These are phyloP conservation scores for Chrysodeixis includens DNA, from an alignment of 2,888 invertebrate species.

Conservation along the genomic window DNA sequence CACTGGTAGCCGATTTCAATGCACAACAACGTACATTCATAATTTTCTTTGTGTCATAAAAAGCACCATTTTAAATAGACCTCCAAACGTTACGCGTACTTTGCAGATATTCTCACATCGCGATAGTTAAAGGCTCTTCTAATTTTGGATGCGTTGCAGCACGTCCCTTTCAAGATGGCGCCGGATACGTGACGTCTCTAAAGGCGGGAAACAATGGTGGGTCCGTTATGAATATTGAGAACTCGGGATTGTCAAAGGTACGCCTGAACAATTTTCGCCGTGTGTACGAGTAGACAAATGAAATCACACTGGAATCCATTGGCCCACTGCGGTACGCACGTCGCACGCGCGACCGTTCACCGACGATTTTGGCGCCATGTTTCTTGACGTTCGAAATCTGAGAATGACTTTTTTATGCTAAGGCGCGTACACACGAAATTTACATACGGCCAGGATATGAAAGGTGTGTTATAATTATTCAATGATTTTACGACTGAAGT, in stretches of 20 bases:
- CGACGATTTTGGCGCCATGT: slow-evolving; percentile 66
- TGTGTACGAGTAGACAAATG: slow-evolving; percentile 65
- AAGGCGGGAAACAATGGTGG: slow-evolving; percentile 82
- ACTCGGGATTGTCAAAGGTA: slow-evolving; percentile 75
- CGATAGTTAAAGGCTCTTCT: slow-evolving; percentile 67
- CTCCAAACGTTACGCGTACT: slow-evolving; percentile 61
- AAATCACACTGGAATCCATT: slow-evolving; percentile 69
- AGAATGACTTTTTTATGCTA: slow-evolving; percentile 66
- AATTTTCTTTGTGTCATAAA: slow-evolving; percentile 85
- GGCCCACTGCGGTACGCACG: slow-evolving; percentile 73
- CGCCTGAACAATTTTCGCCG: slow-evolving; percentile 76
- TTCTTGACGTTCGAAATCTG: slow-evolving; percentile 67
- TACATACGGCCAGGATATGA: slow-evolving; percentile 44
- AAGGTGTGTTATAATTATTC: slow-evolving; percentile 13
- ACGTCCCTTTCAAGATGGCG: slow-evolving; percentile 86
- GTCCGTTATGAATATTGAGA: slow-evolving; percentile 87
- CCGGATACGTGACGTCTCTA: slow-evolving; percentile 83
- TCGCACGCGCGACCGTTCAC: slow-evolving; percentile 60
- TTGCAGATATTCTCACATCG: slow-evolving; percentile 50
- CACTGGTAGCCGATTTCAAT: slow-evolving; percentile 75
- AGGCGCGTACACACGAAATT: slow-evolving; percentile 37
- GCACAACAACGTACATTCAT: slow-evolving; percentile 76
- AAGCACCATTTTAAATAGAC: slow-evolving; percentile 72
- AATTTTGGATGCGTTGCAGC: slow-evolving; percentile 75
- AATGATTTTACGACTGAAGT: slow-evolving; percentile 17